Percentiles rank a stretch among this genome's conserved stretches.
Conservation (phyloP, 2,797 vertebrate genomes). For the Mus spretus region DNA sequence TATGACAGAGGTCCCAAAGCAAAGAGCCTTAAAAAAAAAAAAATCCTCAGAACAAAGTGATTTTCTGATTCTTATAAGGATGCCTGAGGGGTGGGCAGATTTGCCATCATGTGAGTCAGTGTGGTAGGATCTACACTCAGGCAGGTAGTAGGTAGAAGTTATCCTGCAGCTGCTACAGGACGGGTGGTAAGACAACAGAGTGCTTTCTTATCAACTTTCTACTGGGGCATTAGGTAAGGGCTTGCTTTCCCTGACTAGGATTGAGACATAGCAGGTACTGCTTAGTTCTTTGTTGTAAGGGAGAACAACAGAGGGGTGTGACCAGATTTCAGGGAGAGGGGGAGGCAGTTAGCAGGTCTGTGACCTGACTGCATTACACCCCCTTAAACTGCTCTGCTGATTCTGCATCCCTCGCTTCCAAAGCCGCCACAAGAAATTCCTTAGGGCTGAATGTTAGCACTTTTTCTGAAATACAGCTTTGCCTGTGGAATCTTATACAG, state of each 20-base stretch:
- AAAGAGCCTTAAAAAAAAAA: not conserved
- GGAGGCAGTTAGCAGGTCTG: not conserved
- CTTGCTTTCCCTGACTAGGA: not conserved
- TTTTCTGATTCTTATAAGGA: not conserved
- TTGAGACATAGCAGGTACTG: not conserved
- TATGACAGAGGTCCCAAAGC: not conserved
- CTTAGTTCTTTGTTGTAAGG: not conserved
- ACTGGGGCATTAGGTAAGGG: not conserved
- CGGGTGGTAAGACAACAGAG: not conserved
- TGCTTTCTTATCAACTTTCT: not conserved
- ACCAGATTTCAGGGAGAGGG: not conserved
- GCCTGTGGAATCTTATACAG: not conserved
- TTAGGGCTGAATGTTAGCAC: constrained; percentile 32
- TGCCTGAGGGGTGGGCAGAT: not conserved
- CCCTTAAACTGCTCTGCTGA: constrained; percentile 28
- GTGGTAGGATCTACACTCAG: not conserved
- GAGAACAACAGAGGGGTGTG: not conserved
- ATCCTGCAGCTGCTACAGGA: not conserved
- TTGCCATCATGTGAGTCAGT: not conserved
- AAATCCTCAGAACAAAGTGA: not conserved
- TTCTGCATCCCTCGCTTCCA: constrained; percentile 3
- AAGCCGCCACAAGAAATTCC: constrained; percentile 14
- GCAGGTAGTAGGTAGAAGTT: not conserved
- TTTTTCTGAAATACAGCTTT: not conserved
- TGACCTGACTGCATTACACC: not conserved